Conservation (phyloP, 2,797 vertebrate species). For the Aldrovandia affinis region DNA sequence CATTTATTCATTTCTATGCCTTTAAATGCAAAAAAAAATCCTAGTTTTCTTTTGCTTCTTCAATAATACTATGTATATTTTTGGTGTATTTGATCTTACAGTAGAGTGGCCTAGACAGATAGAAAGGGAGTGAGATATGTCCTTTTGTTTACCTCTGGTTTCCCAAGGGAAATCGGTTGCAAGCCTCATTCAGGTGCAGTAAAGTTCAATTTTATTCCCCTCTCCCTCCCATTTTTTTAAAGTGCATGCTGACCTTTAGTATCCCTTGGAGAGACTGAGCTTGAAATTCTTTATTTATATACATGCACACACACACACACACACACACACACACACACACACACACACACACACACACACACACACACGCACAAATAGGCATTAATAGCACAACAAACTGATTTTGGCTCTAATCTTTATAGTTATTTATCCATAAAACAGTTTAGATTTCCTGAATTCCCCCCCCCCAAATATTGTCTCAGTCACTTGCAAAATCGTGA, state of each 20-base stretch:
- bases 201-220: conserved; percentile 45
- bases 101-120: not conserved
- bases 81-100: not conserved
- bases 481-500: too few relatives aligned
- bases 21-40: not conserved
- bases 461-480: too few relatives aligned
- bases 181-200: conserved; percentile 53
- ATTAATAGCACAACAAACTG: too few relatives aligned
- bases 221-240: conserved; percentile 50
- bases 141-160: conserved; percentile 53
- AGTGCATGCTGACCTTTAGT: conserved; percentile 69
- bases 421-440: too few relatives aligned
- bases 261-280: conserved; percentile 48
- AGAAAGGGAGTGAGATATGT: conserved; percentile 33
- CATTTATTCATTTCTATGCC: not conserved
- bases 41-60: not conserved
- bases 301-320: not conserved
- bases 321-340: too few relatives aligned
- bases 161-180: conserved; percentile 51
- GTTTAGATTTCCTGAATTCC: too few relatives aligned
- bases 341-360: too few relatives aligned
- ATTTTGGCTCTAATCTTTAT: too few relatives aligned
- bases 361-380: too few relatives aligned
- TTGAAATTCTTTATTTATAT: not conserved
- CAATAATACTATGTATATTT: not conserved